Evolutionary conservation across 2,113 vertebrate genomes (phyloP), one percentile per base, ranked within the genome.

Genomic region (Corydoras maculifer): DNA sequence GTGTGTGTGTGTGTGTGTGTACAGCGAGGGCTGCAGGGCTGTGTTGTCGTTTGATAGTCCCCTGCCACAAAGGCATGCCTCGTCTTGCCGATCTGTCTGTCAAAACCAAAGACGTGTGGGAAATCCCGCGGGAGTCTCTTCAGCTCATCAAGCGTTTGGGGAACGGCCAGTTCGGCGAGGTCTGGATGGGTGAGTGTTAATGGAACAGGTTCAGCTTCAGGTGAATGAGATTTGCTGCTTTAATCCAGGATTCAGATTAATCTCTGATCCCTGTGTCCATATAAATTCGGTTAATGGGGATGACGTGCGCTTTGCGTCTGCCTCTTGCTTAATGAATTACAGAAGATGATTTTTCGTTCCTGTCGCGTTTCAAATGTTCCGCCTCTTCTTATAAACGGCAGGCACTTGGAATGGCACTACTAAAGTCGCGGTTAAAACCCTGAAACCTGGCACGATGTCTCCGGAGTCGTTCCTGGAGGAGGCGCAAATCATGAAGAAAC

Each of bases 101-200:
- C 91, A 99, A 99, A 95, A 99, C 97, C 96, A 99, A 99, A 97
- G 97, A 99, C 91, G 94, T 98, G 89, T 99, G 97, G 97, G 97
- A 99, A 91, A 99, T 99, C 88, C 95, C 96, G 78, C 90, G 97
- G 86, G 97, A 99, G 89, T 98, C 97, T 67, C 94, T 99, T 87
- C 96, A 98, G 92, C 93, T 99, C 90, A 97, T 99, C 91, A 98
- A 99, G 87, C 96, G 96, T 84, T 92, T 99, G 83, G 97, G 97
- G 85, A 99, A 99, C 82, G 97, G 97, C 85, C 97, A 99, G 94
- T 99, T 98, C 78, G 97, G 96, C 88, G 96, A 99, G 89, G 97
- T 99, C 90, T 99, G 97, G 97, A 99, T 99, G 96, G 97, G 97
- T 99, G 91, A 84, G 97, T 91, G 84, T 79, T 14, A 14, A 8